Conservation (phyloP, 2,113 vertebrate genomes). For the Rhagologus leucostigma region DNA sequence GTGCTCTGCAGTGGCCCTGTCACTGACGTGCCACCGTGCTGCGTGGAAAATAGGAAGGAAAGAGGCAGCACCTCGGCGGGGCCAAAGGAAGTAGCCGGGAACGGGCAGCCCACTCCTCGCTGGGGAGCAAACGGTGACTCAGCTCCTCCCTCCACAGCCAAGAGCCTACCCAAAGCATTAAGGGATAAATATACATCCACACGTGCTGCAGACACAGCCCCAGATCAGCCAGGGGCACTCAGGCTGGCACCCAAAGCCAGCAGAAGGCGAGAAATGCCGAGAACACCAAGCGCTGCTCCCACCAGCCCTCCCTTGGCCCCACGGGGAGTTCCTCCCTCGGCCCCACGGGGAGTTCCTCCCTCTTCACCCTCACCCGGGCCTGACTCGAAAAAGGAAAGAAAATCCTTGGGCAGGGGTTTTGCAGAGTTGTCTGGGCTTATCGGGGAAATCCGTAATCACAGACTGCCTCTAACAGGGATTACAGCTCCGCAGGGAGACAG, state of each 20-base stretch:
- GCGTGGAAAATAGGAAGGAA: not conserved
- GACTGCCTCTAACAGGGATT: not conserved
- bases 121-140: not conserved
- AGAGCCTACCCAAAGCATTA: not conserved
- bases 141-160: not conserved
- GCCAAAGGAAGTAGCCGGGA: not conserved
- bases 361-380: not conserved
- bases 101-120: not conserved
- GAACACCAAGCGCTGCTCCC: not conserved
- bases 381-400: constrained; percentile 10
- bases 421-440: constrained; percentile 6
- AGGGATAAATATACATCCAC: constrained; percentile 45
- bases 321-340: not conserved
- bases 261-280: not conserved
- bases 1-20: not conserved
- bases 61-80: not conserved
- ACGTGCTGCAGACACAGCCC: not conserved
- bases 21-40: not conserved
- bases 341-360: not conserved
- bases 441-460: constrained; percentile 43
- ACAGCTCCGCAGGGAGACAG: not conserved
- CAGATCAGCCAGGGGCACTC: not conserved
- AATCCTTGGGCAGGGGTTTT: constrained; percentile 24
- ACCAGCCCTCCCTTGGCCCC: not conserved
- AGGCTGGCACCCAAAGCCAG: not conserved